A percentile compares a stretch with the other conserved stretches of the same genome.
These are phyloP conservation scores for Odontophorus gujanensis DNA, from an alignment of 2,113 vertebrate genomes.

Conservation along the genomic window DNA sequence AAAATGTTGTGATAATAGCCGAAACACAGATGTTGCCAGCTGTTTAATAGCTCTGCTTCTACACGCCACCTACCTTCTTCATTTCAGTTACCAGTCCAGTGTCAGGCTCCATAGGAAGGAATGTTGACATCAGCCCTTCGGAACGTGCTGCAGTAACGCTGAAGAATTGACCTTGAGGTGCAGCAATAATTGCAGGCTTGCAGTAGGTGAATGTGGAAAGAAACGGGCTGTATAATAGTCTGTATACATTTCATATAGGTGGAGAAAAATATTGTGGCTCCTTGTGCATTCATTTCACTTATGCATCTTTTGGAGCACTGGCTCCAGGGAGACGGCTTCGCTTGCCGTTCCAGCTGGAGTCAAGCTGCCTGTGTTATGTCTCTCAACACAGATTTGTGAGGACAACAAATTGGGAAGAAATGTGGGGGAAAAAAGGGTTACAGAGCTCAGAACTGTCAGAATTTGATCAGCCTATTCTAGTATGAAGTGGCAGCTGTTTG, in stretches of 20 bases:
- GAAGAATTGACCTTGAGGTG: not conserved
- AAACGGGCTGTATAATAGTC: not conserved
- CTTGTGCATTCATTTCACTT: not conserved
- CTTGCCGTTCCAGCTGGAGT: slow-evolving; percentile 40
- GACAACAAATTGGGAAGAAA: slow-evolving; percentile 62
- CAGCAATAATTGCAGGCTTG: not conserved
- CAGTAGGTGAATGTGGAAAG: not conserved
- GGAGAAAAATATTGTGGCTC: not conserved
- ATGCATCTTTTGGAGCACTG: not conserved
- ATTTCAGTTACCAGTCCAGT: not conserved
- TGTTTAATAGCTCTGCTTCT: not conserved
- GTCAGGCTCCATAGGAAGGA: slow-evolving; percentile 52
- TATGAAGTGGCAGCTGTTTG: slow-evolving; percentile 62
- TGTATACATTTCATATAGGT: not conserved
- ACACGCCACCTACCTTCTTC: slow-evolving; percentile 9
- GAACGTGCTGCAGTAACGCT: slow-evolving; percentile 40
- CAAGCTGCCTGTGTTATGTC: slow-evolving; percentile 61
- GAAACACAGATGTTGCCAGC: slow-evolving; percentile 65
- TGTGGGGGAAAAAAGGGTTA: slow-evolving; percentile 12
- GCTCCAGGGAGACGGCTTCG: not conserved
- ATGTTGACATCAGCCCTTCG: slow-evolving; percentile 34
- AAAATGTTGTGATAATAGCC: not conserved
- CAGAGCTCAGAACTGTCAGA: slow-evolving; percentile 65
- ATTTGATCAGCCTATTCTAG: slow-evolving; percentile 62
- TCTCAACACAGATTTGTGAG: slow-evolving; percentile 60